Evolutionary conservation across 1,140 invertebrate genomes (phyloP).

Genomic region (Tetramorium parvispinum): DNA sequence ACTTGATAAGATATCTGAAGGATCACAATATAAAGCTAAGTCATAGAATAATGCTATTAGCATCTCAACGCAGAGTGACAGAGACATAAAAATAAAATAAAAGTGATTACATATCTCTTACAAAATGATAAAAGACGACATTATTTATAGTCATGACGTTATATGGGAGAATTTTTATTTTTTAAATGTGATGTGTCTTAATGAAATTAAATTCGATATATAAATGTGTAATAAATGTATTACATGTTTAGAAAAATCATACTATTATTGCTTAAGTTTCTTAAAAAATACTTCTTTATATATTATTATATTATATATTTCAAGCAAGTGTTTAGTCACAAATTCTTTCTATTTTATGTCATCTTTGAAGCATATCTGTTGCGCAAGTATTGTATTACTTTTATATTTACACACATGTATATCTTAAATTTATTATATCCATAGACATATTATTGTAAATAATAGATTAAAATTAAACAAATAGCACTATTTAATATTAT

Average conservation of each 20-base stretch:
- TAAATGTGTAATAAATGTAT: neutral
- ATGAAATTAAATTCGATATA: neutral
- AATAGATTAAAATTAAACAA: neutral
- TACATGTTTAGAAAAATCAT: neutral
- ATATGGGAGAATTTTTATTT: neutral
- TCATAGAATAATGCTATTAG: slow-evolving; percentile 83
- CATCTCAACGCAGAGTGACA: slow-evolving; percentile 72
- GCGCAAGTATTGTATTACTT: neutral
- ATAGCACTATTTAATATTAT: neutral
- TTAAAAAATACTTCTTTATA: neutral
- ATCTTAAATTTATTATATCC: neutral
- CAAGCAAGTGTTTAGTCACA: neutral
- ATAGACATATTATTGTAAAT: neutral
- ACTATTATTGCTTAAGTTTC: neutral
- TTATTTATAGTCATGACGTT: neutral
- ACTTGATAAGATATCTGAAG: slow-evolving; percentile 86
- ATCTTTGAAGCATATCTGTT: neutral
- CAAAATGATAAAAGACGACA: neutral
- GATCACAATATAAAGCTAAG: slow-evolving; percentile 85
- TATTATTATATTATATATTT: neutral
- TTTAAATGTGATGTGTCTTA: neutral
- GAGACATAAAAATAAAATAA: slow-evolving; percentile 23
- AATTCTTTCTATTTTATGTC: neutral
- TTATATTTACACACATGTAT: neutral
- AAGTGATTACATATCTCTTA: neutral